A percentile compares a stretch with the other conserved stretches of the same genome.
phyloP scores from a whole-genome alignment of 1,140 invertebrate species.

The Onthophagus taurus region DNA sequence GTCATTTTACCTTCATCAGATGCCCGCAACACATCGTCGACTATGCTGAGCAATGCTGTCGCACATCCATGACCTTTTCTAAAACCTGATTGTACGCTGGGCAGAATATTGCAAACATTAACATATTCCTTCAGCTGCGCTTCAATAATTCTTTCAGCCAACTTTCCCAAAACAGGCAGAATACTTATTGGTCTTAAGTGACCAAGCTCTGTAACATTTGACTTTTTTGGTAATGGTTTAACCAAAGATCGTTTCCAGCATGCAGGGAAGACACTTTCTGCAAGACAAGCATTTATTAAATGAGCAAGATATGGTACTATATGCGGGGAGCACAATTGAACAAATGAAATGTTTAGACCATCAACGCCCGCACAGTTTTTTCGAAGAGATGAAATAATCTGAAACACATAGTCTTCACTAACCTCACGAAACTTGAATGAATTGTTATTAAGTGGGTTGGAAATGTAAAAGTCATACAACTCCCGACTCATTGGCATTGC shows the following conservation, averaged over 20 bases:
- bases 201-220: background rate
- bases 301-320: background rate
- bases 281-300: background rate
- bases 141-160: conserved; percentile 3
- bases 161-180: background rate
- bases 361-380: background rate
- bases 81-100: background rate
- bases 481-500: background rate
- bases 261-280: background rate
- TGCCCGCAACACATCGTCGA: background rate
- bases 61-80: background rate
- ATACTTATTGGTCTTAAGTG: conserved; percentile 6
- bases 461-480: background rate
- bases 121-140: background rate
- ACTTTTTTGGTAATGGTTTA: background rate
- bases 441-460: background rate
- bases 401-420: background rate
- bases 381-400: conserved; percentile 2
- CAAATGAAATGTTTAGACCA: conserved; percentile 2
- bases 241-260: conserved; percentile 3
- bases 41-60: background rate
- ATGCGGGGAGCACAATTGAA: conserved; percentile 3
- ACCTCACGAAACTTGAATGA: background rate
- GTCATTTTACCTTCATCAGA: background rate
- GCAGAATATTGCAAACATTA: background rate